These are phyloP conservation scores for Psammodynastes pulverulentus DNA, from an alignment of 2,113 vertebrate genomes.

Conservation along the genomic window DNA sequence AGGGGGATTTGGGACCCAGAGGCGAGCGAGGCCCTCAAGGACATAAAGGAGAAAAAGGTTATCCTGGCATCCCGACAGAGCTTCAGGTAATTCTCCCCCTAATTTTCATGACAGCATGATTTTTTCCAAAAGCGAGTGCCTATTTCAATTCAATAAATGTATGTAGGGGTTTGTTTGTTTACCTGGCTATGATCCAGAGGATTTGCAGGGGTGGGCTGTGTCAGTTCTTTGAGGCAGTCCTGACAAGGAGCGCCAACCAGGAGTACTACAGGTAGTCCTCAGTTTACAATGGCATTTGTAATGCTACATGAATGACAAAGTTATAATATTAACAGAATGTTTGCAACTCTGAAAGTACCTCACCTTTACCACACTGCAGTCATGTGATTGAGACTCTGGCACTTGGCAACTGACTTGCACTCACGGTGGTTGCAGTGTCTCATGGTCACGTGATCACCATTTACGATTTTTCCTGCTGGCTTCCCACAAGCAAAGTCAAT, in stretches of 20 bases:
- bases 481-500: too few relatives aligned
- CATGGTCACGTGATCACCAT: not conserved
- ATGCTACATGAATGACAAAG: too few relatives aligned
- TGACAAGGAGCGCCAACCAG: not conserved
- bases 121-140: not conserved
- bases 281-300: not conserved
- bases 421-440: not conserved
- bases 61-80: conserved; percentile 77
- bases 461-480: not conserved
- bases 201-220: not conserved
- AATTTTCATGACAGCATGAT: not conserved
- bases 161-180: not conserved
- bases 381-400: not conserved
- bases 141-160: not conserved
- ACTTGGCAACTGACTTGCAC: not conserved
- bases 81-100: conserved; percentile 70
- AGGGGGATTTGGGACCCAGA: conserved; percentile 76
- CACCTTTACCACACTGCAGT: not conserved
- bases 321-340: not conserved
- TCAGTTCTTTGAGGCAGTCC: not conserved
- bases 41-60: conserved; percentile 79
- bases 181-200: not conserved
- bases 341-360: not conserved
- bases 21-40: conserved; percentile 77
- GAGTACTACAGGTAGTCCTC: not conserved